These are phyloP conservation scores for Brienomyrus longianalis DNA, from an alignment of 2,113 vertebrate genomes.

Conservation along the genomic window DNA sequence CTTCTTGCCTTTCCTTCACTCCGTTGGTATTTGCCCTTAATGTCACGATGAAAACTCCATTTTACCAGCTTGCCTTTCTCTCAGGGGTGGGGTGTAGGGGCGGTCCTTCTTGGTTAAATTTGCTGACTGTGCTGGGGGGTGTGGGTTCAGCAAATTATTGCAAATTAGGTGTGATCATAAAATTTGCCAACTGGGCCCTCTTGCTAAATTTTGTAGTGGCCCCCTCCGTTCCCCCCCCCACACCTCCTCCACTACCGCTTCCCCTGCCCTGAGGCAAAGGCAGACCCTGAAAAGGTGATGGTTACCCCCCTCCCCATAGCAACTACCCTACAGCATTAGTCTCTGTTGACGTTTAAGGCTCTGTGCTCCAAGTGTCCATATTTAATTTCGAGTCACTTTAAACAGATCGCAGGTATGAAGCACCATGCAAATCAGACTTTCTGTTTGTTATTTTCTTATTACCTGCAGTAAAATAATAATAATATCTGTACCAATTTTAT, in stretches of 20 bases:
- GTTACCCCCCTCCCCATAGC: not conserved
- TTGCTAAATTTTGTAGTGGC: not conserved
- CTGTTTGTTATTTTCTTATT: not conserved
- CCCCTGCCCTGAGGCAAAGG: too few relatives aligned
- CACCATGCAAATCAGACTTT: not conserved
- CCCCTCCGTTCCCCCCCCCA: too few relatives aligned
- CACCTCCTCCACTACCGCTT: not conserved
- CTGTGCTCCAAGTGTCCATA: not conserved
- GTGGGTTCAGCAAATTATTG: not conserved
- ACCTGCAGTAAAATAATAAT: constrained; percentile 11
- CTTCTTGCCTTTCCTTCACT: not conserved
- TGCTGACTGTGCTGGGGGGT: not conserved
- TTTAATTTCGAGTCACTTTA: not conserved
- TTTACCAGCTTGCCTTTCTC: not conserved
- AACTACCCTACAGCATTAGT: not conserved
- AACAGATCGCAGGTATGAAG: not conserved
- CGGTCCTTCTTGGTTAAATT: not conserved
- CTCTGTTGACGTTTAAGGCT: not conserved
- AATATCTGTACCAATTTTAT: not conserved
- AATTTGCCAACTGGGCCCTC: not conserved
- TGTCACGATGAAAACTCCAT: not conserved
- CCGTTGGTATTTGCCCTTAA: not conserved
- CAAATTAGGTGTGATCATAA: not conserved
- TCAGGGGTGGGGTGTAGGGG: not conserved
- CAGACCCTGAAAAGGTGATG: too few relatives aligned